phyloP scores from a whole-genome alignment of 2,113 vertebrate species.

The Xiphophorus couchianus region DNA sequence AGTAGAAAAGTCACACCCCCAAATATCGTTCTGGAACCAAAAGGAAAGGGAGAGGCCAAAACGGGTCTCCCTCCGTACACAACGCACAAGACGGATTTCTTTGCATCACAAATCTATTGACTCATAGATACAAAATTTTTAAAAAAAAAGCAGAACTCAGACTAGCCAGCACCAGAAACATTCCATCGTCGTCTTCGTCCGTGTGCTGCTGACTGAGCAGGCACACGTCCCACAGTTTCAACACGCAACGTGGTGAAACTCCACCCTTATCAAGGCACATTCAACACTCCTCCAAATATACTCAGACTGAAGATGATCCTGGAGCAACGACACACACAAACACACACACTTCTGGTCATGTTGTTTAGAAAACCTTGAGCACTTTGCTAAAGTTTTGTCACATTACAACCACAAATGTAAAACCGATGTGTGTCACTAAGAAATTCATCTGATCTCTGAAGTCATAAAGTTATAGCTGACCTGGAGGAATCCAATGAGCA shows the following conservation, averaged over 20 bases:
- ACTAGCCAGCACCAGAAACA: conserved; percentile 72
- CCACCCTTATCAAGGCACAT: conserved; percentile 72
- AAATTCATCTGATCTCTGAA: too few relatives aligned
- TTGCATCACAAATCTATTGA: conserved; percentile 53
- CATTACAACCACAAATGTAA: too few relatives aligned
- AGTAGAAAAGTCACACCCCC: conserved; percentile 62
- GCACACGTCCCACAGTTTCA: conserved; percentile 34
- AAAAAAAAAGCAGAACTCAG: conserved; percentile 63
- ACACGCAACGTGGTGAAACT: conserved; percentile 31
- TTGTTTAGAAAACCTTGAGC: not conserved
- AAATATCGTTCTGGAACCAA: conserved; percentile 31
- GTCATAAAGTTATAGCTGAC: too few relatives aligned
- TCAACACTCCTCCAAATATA: conserved; percentile 52
- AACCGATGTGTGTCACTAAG: too few relatives aligned
- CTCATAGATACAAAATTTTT: conserved; percentile 18
- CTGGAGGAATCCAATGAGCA: too few relatives aligned
- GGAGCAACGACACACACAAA: conserved; percentile 9
- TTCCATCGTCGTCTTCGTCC: conserved; percentile 48
- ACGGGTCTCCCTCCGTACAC: conserved; percentile 31
- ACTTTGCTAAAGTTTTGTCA: too few relatives aligned
- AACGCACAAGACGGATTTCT: conserved; percentile 31
- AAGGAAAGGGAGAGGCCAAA: conserved; percentile 30
- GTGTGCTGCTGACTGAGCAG: conserved; percentile 34
- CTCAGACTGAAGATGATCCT: conserved; percentile 5
- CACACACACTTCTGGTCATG: not conserved